Conservation (phyloP, 1,140 invertebrate species). For the Zaprionus taronus region DNA sequence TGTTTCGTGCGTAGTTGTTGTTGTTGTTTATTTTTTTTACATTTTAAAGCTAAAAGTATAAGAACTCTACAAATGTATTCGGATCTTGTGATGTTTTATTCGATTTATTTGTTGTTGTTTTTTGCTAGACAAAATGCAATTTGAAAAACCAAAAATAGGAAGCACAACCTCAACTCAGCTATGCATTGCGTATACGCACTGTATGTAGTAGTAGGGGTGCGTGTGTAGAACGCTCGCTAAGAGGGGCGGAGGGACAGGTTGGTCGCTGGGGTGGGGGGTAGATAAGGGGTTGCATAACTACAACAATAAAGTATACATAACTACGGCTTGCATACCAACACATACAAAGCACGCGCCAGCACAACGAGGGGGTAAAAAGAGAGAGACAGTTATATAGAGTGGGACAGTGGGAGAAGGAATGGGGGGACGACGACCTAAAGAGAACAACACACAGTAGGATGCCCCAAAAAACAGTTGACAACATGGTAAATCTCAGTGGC, state of each 20-base stretch:
- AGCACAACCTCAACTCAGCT: conserved; percentile 44
- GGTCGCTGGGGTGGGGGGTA: neutral
- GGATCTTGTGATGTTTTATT: conserved; percentile 25
- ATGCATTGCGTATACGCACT: conserved; percentile 11
- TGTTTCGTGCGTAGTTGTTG: conserved; percentile 20
- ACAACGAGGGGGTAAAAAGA: neutral
- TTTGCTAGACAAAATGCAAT: conserved; percentile 77
- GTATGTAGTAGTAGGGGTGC: conserved; percentile 25
- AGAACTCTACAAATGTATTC: conserved; percentile 9
- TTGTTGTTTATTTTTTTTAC: conserved; percentile 25
- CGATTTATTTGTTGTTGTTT: conserved; percentile 26
- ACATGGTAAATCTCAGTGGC: conserved; percentile 44
- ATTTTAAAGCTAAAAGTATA: conserved; percentile 11
- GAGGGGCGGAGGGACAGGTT: neutral
- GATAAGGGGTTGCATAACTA: conserved; percentile 38
- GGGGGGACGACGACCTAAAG: neutral
- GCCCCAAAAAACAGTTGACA: conserved; percentile 24
- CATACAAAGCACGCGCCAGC: conserved; percentile 31
- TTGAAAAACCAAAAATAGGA: conserved; percentile 62
- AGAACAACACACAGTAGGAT: conserved; percentile 4
- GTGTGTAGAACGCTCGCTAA: conserved; percentile 48
- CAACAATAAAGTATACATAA: conserved; percentile 44
- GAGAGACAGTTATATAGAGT: neutral
- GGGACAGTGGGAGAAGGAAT: neutral
- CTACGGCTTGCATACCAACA: conserved; percentile 46